Evolutionary conservation across 23 tunicate genomes (phyloP), one percentile per base, ranked within the genome.

Genomic region (Corella eumyota): DNA sequence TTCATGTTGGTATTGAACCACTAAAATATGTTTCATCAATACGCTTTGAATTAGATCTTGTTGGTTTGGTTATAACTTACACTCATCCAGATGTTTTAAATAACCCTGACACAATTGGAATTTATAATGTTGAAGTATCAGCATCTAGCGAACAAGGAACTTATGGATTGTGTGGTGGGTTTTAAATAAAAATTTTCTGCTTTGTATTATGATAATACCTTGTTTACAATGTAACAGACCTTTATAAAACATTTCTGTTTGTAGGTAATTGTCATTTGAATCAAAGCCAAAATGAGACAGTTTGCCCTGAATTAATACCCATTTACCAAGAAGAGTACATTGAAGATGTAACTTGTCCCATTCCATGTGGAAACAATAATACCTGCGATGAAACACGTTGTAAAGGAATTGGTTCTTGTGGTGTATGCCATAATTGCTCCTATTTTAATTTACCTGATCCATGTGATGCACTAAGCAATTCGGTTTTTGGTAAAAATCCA

Each of bases 381-480:
- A 63, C 68, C 15, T 63, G 68, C 45, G 47, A 63, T 23, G 68
- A 63, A 34, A 11, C 7, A 3, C 40, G 68, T 26, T 63, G 68
- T 25, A 7, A 63, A 20, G 54, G 38, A 1, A 45, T 38, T 1
- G 24, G 53, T 4, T 34, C 68, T 1, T 63, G 68, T 25, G 55
- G 27, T 27, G 54, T 45, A 30, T 63, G 68, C 68, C 40, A 32
- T 9, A 32, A 63, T 26, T 63, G 68, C 27, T 15, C 30, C 4
- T 32, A 63, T 45, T 63, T 63, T 28, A 27, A 27, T 25, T 34
- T 29, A 25, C 21, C 55, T 13, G 32, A 63, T 26, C 68, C 68
- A 11, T 63, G 68, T 26, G 33, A 2, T 2, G 68, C 21, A 2
- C n/a, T 63, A 34, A n/a, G 24, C 2, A 36, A 38, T 34, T 19